Percentiles rank a stretch among this genome's conserved stretches.
Evolutionary conservation across 64 coral and sea anemone species (phyloP).

Genomic region (Dendronephthya gigantea): DNA sequence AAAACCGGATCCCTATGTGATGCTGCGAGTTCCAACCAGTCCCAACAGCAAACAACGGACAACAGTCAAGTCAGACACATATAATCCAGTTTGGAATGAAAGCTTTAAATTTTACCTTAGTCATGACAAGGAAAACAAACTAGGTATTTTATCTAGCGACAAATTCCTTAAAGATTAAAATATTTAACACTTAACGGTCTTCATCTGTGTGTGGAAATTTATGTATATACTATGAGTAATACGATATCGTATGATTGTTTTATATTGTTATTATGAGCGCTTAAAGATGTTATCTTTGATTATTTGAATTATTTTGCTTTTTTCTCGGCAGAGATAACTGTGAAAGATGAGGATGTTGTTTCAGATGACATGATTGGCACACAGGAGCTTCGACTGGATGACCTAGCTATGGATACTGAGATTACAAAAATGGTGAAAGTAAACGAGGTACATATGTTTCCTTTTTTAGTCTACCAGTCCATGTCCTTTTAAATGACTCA

Average conservation of each 20-base stretch:
- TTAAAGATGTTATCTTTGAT: too few species aligned
- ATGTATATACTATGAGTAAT: too few species aligned
- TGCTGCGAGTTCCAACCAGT: neutral
- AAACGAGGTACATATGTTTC: neutral
- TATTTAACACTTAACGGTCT: too few species aligned
- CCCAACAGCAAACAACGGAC: neutral
- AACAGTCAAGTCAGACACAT: neutral
- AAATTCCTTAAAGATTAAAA: too few species aligned
- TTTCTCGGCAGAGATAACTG: neutral
- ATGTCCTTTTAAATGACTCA: neutral
- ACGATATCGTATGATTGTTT: too few species aligned
- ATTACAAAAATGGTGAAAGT: neutral
- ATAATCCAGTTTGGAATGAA: constrained; percentile 13
- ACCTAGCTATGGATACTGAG: neutral
- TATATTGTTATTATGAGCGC: too few species aligned
- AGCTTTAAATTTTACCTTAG: neutral
- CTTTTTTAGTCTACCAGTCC: too few species aligned
- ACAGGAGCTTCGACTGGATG: neutral
- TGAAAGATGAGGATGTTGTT: neutral
- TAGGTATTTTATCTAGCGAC: too few species aligned
- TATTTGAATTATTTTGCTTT: neutral
- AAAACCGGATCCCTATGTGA: neutral
- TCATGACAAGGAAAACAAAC: neutral
- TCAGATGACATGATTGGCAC: neutral
- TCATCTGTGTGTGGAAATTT: too few species aligned